phyloP scores from a whole-genome alignment of 2,888 invertebrate species.

The Spilarctia lutea region DNA sequence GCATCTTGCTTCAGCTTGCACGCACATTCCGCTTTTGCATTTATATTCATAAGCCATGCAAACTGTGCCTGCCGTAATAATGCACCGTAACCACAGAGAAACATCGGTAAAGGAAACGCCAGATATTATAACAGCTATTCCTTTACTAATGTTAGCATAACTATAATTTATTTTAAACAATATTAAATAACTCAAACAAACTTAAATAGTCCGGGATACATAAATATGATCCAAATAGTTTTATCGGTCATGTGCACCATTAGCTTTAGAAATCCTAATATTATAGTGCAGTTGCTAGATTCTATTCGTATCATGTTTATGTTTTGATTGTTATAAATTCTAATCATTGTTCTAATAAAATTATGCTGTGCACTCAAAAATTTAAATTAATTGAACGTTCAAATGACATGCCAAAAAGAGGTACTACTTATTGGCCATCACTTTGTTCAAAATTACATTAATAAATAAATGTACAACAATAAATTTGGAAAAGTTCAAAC shows the following conservation, averaged over 20 bases:
- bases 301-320: conserved; percentile 23
- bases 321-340: conserved; percentile 28
- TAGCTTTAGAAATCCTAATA: not conserved
- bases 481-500: conserved; percentile 76
- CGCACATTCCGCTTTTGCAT: conserved; percentile 89
- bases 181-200: conserved; percentile 20
- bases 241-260: not conserved
- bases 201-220: conserved; percentile 15
- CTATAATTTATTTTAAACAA: conserved; percentile 25
- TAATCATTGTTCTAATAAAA: conserved; percentile 26
- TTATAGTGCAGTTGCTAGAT: not conserved
- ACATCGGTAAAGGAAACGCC: conserved; percentile 51
- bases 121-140: conserved; percentile 13
- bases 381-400: conserved; percentile 22
- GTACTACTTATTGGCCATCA: conserved; percentile 36
- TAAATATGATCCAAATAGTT: conserved; percentile 28
- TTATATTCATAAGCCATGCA: conserved; percentile 87
- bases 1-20: conserved; percentile 82
- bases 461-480: conserved; percentile 39
- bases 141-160: conserved; percentile 43
- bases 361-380: conserved; percentile 38
- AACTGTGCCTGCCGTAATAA: conserved; percentile 79
- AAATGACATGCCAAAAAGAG: conserved; percentile 36
- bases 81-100: conserved; percentile 73
- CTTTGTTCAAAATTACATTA: conserved; percentile 20